Conservation (phyloP, 2,888 invertebrate genomes). For the Aspidapion aeneum region DNA sequence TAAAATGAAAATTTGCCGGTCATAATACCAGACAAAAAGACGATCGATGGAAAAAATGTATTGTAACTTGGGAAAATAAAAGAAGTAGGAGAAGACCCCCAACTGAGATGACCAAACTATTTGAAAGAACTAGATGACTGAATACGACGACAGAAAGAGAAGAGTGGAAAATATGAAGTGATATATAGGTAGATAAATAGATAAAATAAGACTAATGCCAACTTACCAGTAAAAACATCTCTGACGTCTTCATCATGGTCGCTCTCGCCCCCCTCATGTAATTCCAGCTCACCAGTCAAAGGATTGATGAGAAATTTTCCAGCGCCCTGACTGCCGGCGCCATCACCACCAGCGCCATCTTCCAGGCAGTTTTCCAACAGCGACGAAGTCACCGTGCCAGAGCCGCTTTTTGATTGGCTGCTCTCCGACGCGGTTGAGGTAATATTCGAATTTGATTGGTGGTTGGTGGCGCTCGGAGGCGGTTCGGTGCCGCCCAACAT, state of each 20-base stretch:
- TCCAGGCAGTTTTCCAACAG: not conserved
- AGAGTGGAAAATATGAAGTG: too few species aligned
- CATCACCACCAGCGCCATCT: not conserved
- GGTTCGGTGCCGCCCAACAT: conserved; percentile 33
- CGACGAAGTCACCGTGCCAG: conserved; percentile 31
- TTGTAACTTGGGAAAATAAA: too few species aligned
- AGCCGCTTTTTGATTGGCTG: not conserved
- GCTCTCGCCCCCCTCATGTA: conserved; percentile 65
- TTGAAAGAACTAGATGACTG: too few species aligned
- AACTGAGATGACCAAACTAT: too few species aligned
- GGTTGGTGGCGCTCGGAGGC: not conserved
- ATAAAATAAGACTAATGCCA: too few species aligned
- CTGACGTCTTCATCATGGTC: conserved; percentile 43
- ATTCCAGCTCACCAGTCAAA: conserved; percentile 81
- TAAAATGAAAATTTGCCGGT: too few species aligned
- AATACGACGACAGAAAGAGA: too few species aligned
- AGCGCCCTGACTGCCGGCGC: conserved; percentile 48
- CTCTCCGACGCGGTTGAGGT: conserved; percentile 15
- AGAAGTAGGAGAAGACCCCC: too few species aligned
- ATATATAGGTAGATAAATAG: too few species aligned
- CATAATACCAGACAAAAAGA: too few species aligned
- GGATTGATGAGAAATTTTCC: conserved; percentile 87
- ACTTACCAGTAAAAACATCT: conserved; percentile 3
- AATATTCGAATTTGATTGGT: conserved; percentile 17
- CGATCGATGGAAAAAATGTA: too few species aligned